A percentile compares a stretch with the other conserved stretches of the same genome.
Conservation (phyloP, 2,113 vertebrate genomes). For the Myotis yumanensis region DNA sequence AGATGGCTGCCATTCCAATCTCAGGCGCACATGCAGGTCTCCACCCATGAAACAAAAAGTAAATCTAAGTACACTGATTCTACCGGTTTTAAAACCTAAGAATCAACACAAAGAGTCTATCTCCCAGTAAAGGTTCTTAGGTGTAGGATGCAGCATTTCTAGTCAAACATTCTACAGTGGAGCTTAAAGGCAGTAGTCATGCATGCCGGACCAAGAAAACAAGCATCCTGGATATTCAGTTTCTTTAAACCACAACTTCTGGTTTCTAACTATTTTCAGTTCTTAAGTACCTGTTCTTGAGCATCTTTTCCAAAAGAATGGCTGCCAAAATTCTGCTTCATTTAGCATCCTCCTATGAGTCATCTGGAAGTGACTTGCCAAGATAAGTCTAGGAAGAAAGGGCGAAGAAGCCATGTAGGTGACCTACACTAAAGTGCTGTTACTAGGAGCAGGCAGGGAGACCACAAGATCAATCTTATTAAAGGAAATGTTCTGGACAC, state of each 20-base stretch:
- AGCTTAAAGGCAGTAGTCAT: neutral
- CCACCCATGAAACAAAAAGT: neutral
- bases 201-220: neutral
- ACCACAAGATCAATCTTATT: neutral
- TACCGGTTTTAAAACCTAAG: conserved; percentile 28
- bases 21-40: neutral
- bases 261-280: conserved; percentile 30
- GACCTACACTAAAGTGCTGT: neutral
- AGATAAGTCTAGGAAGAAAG: conserved; percentile 51
- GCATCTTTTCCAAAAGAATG: conserved; percentile 23
- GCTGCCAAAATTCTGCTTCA: conserved; percentile 49
- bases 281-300: conserved; percentile 38
- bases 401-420: neutral
- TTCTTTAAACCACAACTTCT: neutral
- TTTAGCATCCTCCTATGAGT: conserved; percentile 35
- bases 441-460: neutral
- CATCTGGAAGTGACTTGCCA: conserved; percentile 25
- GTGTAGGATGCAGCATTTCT: neutral
- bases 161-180: neutral
- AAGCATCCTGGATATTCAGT: neutral
- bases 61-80: neutral
- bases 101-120: conserved; percentile 22
- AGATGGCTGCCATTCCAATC: neutral
- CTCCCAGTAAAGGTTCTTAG: neutral
- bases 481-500: neutral